Percentiles rank a stretch among this genome's conserved stretches.
phyloP scores from a whole-genome alignment of 2,113 vertebrate genomes.

The Sturnus vulgaris region DNA sequence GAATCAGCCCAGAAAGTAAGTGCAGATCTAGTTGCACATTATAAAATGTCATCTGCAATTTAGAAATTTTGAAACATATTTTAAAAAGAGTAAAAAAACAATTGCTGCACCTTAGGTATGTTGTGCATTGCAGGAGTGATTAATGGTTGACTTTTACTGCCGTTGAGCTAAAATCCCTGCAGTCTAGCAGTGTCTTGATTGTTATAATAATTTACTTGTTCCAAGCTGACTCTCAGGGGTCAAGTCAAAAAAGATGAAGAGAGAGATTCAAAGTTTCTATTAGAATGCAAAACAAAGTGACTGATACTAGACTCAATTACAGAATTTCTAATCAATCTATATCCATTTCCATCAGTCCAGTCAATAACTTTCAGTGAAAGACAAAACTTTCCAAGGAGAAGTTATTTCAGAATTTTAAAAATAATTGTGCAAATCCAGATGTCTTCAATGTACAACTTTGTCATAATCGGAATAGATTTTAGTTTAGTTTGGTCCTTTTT shows the following conservation, averaged over 20 bases:
- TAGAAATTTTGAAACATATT: background rate
- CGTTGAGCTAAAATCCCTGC: background rate
- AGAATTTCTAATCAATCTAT: background rate
- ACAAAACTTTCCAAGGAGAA: background rate
- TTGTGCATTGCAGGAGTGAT: background rate
- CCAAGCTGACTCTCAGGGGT: background rate
- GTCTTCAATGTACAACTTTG: background rate
- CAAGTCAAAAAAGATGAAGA: background rate
- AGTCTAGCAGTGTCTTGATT: background rate
- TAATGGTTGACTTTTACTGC: background rate
- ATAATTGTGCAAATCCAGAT: background rate
- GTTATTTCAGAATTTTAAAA: background rate
- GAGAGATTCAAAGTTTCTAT: background rate
- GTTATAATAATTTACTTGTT: background rate
- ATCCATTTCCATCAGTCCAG: too few species aligned
- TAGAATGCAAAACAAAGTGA: background rate
- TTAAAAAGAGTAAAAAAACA: background rate
- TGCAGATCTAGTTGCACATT: background rate
- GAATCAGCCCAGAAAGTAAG: slow-evolving; percentile 91
- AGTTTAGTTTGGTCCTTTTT: background rate
- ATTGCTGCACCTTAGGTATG: fast-evolving
- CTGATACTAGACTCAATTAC: background rate
- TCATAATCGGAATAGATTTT: background rate
- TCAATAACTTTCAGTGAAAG: background rate
- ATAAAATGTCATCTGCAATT: background rate